phyloP scores from a whole-genome alignment of 2,888 invertebrate genomes.

The Masnerella sp. region DNA sequence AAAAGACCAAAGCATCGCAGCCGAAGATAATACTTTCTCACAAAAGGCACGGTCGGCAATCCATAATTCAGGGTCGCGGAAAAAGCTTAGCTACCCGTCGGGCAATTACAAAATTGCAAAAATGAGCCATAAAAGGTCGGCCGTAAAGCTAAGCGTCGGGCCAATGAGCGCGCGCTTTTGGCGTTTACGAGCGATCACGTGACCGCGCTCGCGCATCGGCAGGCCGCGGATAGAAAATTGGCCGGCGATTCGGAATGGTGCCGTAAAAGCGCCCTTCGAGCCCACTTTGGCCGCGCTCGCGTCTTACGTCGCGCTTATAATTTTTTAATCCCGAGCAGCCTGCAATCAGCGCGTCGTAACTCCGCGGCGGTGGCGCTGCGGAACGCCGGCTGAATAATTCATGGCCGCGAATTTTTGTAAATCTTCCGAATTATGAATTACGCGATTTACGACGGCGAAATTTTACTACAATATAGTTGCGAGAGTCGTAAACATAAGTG shows the following conservation, averaged over 20 bases:
- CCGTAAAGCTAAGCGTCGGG: slow-evolving; percentile 69
- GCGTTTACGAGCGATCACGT: slow-evolving; percentile 77
- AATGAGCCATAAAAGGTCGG: slow-evolving; percentile 72
- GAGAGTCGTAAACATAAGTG: slow-evolving; percentile 46
- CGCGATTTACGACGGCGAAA: slow-evolving; percentile 33
- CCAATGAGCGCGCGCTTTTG: slow-evolving; percentile 76
- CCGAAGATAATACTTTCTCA: too few species aligned
- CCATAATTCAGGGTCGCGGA: slow-evolving; percentile 20
- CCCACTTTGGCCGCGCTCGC: neutral
- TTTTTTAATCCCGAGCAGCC: slow-evolving; percentile 54
- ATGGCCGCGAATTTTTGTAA: slow-evolving; percentile 38
- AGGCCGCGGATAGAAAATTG: slow-evolving; percentile 72
- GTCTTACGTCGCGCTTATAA: slow-evolving; percentile 38
- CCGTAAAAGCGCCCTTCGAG: slow-evolving; percentile 64
- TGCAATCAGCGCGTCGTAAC: slow-evolving; percentile 63
- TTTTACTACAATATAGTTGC: slow-evolving; percentile 37
- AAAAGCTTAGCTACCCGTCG: slow-evolving; percentile 23
- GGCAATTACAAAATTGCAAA: slow-evolving; percentile 75
- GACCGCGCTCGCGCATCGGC: slow-evolving; percentile 61
- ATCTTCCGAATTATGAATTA: slow-evolving; percentile 40
- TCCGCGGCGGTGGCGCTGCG: slow-evolving; percentile 13
- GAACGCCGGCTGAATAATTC: slow-evolving; percentile 34
- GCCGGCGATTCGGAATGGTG: slow-evolving; percentile 71
- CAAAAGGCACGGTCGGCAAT: neutral
- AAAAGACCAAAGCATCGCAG: too few species aligned